These are phyloP conservation scores for Bettongia penicillata DNA, from an alignment of 2,113 vertebrate species.

Conservation along the genomic window DNA sequence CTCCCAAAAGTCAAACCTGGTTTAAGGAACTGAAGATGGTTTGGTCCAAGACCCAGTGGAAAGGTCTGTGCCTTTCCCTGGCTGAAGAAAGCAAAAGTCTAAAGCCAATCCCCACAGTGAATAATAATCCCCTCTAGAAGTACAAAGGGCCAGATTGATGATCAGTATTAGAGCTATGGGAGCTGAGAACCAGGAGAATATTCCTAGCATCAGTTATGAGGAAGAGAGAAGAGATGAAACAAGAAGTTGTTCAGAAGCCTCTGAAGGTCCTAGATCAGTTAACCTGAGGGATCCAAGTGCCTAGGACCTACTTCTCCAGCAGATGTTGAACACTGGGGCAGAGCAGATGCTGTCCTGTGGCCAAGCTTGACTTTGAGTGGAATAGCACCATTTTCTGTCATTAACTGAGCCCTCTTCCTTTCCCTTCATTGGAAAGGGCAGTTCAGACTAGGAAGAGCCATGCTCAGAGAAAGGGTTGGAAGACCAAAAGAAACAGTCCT, in stretches of 20 bases:
- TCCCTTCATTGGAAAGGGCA: not conserved
- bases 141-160: not conserved
- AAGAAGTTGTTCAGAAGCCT: constrained; percentile 15
- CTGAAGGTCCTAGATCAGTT: not conserved
- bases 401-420: constrained; percentile 12
- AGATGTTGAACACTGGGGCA: constrained; percentile 23
- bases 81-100: not conserved
- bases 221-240: not conserved
- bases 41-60: not conserved
- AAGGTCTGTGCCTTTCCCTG: not conserved
- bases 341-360: not conserved
- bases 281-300: not conserved
- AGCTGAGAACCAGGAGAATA: not conserved
- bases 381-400: not conserved
- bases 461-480: not conserved
- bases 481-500: not conserved
- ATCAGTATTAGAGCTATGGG: not conserved
- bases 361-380: not conserved
- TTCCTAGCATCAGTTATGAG: constrained; percentile 4
- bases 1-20: constrained; percentile 8
- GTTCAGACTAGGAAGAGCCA: not conserved
- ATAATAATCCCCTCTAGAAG: not conserved
- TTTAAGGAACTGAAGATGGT: not conserved
- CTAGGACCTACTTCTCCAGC: not conserved
- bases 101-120: not conserved